phyloP scores from a whole-genome alignment of 64 coral and sea anemone species.

The Montipora foliosa region DNA sequence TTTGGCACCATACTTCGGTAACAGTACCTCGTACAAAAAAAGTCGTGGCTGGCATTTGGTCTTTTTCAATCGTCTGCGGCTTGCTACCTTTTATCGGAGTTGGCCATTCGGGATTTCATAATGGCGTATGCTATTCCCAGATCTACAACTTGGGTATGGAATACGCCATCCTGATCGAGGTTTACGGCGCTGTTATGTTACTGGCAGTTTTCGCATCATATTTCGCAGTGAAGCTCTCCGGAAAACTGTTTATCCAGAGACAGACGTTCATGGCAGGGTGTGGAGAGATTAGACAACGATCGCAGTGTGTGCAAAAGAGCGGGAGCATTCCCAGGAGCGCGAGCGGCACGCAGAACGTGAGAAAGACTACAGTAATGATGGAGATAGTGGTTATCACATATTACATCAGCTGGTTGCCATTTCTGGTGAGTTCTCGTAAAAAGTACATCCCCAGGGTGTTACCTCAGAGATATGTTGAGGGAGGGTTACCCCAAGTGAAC shows the following conservation, averaged over 20 bases:
- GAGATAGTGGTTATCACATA: constrained; percentile 81
- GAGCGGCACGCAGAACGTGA: constrained; percentile 68
- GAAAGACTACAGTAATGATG: constrained; percentile 77
- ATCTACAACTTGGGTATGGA: constrained; percentile 73
- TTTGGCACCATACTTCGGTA: constrained; percentile 78
- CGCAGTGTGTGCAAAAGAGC: not conserved
- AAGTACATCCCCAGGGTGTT: not conserved
- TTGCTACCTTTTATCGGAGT: constrained; percentile 68
- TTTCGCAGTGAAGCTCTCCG: constrained; percentile 73
- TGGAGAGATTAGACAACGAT: not conserved
- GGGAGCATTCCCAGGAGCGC: not conserved
- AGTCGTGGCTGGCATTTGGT: constrained; percentile 71
- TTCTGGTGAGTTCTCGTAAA: constrained; percentile 78
- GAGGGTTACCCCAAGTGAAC: no score
- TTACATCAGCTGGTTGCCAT: constrained; percentile 95
- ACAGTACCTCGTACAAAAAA: constrained; percentile 70
- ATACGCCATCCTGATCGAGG: constrained; percentile 72
- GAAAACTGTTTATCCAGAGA: constrained; percentile 77
- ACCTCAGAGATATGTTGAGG: no score
- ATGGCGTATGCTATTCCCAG: constrained; percentile 74
- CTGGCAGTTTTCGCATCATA: constrained; percentile 74
- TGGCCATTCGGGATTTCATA: constrained; percentile 65
- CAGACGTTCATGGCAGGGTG: constrained; percentile 59
- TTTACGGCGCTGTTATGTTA: constrained; percentile 70
- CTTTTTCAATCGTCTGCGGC: constrained; percentile 72